Base-by-base conservation (phyloP, 2,797 vertebrate species). In the Choloepus didactylus region DNA sequence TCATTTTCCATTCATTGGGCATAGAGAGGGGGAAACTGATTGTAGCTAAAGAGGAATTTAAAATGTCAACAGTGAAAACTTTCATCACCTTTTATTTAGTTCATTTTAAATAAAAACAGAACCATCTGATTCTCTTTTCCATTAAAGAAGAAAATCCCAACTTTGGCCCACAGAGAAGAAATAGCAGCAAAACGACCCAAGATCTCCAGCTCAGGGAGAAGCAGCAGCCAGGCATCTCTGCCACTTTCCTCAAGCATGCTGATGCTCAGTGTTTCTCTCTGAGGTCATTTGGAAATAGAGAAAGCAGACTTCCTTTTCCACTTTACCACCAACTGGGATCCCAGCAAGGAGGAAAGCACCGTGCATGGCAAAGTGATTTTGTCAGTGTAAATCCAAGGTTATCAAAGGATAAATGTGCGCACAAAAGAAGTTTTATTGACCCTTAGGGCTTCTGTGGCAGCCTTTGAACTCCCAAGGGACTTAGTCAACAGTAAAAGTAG, bases 361-460 rank as follows among this genome's bases (percentile, higher is more conserved):
- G 87, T 21, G 0, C 5, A 7, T 16, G 7, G 73, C 25, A 35
- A 76, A 84, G 15, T 84, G 35, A 10, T 64, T 95, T 94, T 91
- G 25, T 89, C 31, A 66, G 35, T 93, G 16, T 29, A 56, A 51
- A 64, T 92, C 41, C 66, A 82, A 93, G 41, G 56, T 94, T 89
- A 89, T 46, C 3, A 6, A 72, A 60, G 44, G 56, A 62, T 60
- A 72, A 77, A 76, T 87, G 6, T 89, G 70, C 69, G 10, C 21
- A 51, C 14, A 69, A 44, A 87, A 54, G 46, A 25, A 73, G n/a
- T 62, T 89, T 44, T 51, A 21, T 35, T 69, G 44, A 31, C 59
- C 31, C 84, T 87, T 67, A 4, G 23, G 14, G 16, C 54, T 38
- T 60, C 51, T 60, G 23, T 87, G 4, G 35, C 35, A 35, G 35